These are phyloP conservation scores for Pristionchus arcanus DNA, from an alignment of 2,888 invertebrate species.

Conservation along the genomic window DNA sequence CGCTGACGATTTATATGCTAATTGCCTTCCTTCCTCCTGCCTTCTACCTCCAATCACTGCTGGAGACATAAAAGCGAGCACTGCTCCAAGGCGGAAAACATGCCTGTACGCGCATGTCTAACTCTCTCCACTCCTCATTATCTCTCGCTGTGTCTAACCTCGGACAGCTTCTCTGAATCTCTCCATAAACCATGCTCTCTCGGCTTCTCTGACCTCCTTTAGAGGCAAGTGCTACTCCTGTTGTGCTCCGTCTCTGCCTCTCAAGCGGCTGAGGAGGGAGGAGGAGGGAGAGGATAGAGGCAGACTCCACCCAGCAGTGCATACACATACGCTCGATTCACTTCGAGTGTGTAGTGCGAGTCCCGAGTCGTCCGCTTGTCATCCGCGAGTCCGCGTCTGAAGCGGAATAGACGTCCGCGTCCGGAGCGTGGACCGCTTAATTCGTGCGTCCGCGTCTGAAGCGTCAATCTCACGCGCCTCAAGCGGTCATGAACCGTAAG, in stretches of 20 bases:
- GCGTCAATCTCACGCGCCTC: neutral
- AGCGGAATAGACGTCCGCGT: no score
- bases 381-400: no score
- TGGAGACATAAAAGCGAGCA: neutral
- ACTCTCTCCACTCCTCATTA: neutral
- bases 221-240: neutral
- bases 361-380: no score
- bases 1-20: constrained; percentile 9
- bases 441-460: neutral
- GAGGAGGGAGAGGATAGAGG: neutral
- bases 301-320: constrained; percentile 34
- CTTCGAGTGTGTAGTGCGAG: no score
- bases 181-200: neutral
- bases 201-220: neutral
- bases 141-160: neutral
- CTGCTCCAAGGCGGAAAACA: neutral
- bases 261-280: neutral
- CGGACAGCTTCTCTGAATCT: neutral
- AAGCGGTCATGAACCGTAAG: constrained; percentile 57
- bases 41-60: constrained; percentile 3
- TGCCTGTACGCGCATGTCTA: neutral
- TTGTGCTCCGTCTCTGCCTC: neutral
- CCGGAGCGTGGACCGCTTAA: neutral
- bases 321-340: neutral
- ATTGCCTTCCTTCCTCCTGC: neutral